Base-by-base conservation (phyloP, 2,113 vertebrate species). In the Probosciger aterrimus region DNA sequence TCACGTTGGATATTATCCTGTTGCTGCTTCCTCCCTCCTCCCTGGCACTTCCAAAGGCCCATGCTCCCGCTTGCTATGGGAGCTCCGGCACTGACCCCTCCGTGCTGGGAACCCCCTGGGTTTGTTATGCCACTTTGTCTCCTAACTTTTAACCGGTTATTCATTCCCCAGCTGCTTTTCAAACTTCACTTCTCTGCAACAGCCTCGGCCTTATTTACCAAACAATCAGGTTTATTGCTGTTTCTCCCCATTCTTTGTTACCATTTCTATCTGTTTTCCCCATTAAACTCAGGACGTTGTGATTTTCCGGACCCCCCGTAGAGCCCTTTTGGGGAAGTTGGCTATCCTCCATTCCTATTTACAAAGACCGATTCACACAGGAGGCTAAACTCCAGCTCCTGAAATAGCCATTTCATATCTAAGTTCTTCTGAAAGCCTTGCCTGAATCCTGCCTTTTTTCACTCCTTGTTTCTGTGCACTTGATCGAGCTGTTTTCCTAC, bases 181-280 rank as follows among this genome's bases (percentile, higher is more conserved):
- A 95, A 94, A 95, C 93, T 82, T 87, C 95, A 47, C 74, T 95
- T 95, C 93, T 95, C 52, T 0, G 82, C 91, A 92, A 93, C 91
- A 93, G 77, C 69, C 92, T 92, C 6, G 2, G 94, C 82, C 96
- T 97, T 97, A 96, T 97, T 97, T 97, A 97, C 96, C 89, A 97
- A 96, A 97, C 94, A 96, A 97, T 97, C 96, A 95, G 94, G 89
- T 97, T 97, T 97, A 96, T 96, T 96, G 86, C 96, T 94, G 95
- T 97, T 97, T 95, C 89, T 93, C 90, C 74, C 82, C 74, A 92
- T 95, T 97, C 96, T 97, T 97, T 97, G 96, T 97, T 89, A 52
- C 93, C 67, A 92, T 94, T 97, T 97, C 96, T 95, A 91, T 95
- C 95, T 95, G 91, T 97, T 97, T 97, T 95, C 77, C 84, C 95